These are phyloP conservation scores for Sebastes oblongus DNA, from an alignment of 2,797 vertebrate species.

Conservation along the genomic window DNA sequence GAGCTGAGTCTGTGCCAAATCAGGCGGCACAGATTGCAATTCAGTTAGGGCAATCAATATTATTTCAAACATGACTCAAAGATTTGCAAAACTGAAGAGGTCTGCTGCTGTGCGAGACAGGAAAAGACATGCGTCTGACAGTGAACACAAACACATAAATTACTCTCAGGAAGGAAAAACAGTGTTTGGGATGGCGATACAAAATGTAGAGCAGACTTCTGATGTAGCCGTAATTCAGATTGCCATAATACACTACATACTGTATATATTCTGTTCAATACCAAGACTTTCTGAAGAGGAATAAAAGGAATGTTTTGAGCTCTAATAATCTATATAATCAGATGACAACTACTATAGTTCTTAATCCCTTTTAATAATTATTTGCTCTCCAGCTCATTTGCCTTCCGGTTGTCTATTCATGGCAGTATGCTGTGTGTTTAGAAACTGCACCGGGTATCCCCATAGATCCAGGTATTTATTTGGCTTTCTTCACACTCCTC, in stretches of 20 bases:
- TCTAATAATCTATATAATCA: not conserved
- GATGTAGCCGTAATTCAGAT: not conserved
- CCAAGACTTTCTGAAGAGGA: not conserved
- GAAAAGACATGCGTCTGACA: slow-evolving; percentile 10
- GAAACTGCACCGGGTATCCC: not conserved
- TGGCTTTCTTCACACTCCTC: not conserved
- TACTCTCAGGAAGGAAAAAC: slow-evolving; percentile 2
- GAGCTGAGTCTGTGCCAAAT: slow-evolving; percentile 45
- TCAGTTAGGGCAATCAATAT: slow-evolving; percentile 53
- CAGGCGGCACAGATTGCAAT: slow-evolving; percentile 49
- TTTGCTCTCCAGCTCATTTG: slow-evolving; percentile 4
- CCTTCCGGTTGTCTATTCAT: not conserved
- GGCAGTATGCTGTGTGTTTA: not conserved
- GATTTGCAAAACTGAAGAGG: slow-evolving; percentile 27
- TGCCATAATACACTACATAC: not conserved
- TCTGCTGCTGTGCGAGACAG: slow-evolving; percentile 27
- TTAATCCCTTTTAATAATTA: not conserved
- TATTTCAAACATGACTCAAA: slow-evolving; percentile 39
- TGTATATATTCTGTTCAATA: not conserved
- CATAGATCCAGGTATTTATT: slow-evolving; percentile 23
- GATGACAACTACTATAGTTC: not conserved
- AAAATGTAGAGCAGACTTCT: not conserved
- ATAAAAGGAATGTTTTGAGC: too few species aligned
- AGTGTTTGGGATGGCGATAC: not conserved
- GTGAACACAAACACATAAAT: slow-evolving; percentile 32